These are phyloP conservation scores for Stigmatopora nigra DNA, from an alignment of 2,113 vertebrate genomes.

Conservation along the genomic window DNA sequence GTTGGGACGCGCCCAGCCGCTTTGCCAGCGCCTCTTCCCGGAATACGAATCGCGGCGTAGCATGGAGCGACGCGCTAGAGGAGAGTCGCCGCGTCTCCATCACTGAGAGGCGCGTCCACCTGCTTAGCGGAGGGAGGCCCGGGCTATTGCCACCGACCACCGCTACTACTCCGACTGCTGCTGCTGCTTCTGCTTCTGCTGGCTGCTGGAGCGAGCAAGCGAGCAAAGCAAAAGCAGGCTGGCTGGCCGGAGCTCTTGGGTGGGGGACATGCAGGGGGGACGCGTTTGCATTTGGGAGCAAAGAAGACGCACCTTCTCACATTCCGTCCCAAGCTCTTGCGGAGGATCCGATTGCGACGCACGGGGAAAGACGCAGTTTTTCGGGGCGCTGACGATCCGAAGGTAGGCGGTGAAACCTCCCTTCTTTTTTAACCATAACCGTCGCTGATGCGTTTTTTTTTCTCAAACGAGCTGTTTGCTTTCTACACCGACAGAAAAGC, in stretches of 20 bases:
- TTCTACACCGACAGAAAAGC: constrained; percentile 19
- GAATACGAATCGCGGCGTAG: constrained; percentile 65
- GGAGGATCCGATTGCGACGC: constrained; percentile 62
- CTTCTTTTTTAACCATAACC: constrained; percentile 41
- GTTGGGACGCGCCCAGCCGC: constrained; percentile 41
- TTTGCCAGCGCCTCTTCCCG: constrained; percentile 58
- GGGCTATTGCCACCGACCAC: constrained; percentile 53
- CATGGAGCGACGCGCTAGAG: constrained; percentile 70
- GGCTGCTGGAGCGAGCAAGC: constrained; percentile 26
- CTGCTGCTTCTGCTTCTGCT: constrained; percentile 1
- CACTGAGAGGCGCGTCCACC: constrained; percentile 81
- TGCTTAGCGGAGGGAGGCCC: constrained; percentile 77
- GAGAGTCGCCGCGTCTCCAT: constrained; percentile 70
- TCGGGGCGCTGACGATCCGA: constrained; percentile 53
- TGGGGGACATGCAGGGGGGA: constrained; percentile 65
- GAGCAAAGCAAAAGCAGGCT: constrained; percentile 24
- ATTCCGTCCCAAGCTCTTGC: constrained; percentile 54
- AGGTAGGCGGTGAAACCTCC: constrained; percentile 62
- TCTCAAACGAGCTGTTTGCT: constrained; percentile 25
- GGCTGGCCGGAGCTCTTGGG: constrained; percentile 13
- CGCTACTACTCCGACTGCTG: constrained; percentile 18
- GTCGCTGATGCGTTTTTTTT: constrained; percentile 40
- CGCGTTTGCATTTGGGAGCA: constrained; percentile 64
- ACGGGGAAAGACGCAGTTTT: constrained; percentile 52
- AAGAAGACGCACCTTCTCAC: constrained; percentile 57